Evolutionary conservation across 2,797 vertebrate genomes (phyloP), one percentile per base, ranked within the genome.

Genomic region (Clarias platycephalus): DNA sequence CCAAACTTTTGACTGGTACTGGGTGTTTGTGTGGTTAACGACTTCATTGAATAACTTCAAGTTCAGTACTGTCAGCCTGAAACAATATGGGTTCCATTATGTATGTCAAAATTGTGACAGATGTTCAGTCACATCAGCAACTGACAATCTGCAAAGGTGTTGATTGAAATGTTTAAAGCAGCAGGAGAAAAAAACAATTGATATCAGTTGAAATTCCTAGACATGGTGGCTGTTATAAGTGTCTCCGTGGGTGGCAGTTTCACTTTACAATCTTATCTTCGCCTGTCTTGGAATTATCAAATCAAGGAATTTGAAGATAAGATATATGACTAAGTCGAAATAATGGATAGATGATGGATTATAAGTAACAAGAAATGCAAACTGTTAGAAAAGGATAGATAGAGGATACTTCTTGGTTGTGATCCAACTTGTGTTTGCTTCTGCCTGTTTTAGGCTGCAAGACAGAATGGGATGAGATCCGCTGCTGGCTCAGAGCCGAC

Each of bases 381-480:
- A 76, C n/a, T 3, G 18, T 22, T 12, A 4, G 74, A 34, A 7
- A 34, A n/a, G 37, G 28, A 71, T 31, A 74, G 53, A 26, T 31
- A 3, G 75, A 62, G 74, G 31, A 80, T 83, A 67, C 81, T 10
- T n/a, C 67, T 34, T 26, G 7, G 75, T 64, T 75, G 34, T 49
- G 5, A 8, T 22, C 1, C 8, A 72, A 34, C 34, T 22, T 62
- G 0, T 34, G 44, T 81, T 68, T 57, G 15, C 57, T 26, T 20
- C 53, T 4, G 2, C 60, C 6, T 79, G 37, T 76, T 68, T 80
- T 64, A 97, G 96, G 93, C 22, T 97, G 96, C 53, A 74, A 89
- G 82, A 95, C 94, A 0, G 92, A 96, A n/a, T 97, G 96, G 96
- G 96, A 97, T 5, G 93, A 94, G 24, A 92, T 97, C 6, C 93